Base-by-base conservation (phyloP, 1,140 invertebrate genomes). In the Drosophila bocqueti region DNA sequence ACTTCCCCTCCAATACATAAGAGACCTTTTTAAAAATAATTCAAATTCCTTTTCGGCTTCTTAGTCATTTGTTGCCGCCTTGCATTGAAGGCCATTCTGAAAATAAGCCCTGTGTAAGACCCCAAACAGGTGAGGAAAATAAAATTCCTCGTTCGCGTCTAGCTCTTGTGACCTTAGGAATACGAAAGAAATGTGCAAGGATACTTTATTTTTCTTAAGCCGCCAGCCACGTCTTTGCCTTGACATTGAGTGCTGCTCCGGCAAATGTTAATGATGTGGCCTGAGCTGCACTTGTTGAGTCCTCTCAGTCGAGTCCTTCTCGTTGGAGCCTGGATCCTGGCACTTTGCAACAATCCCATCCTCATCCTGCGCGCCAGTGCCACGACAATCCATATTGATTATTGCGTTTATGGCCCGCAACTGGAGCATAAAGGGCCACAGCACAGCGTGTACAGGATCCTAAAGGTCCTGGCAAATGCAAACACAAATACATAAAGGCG, bases 221-320 rank as follows among this genome's bases (percentile, higher is more conserved):
- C 50, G 29, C 36, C 29, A 52, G 46, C 49, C 63, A 49, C 42
- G 74, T 81, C 38, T 57, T 57, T 66, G 69, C 78, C 66, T 82
- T 86, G 83, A 65, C 83, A 81, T 72, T 86, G 76, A 87, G 71
- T 64, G 61, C 60, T 50, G 46, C 62, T n/a, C 36, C 36, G 61
- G 54, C 68, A 80, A 69, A 75, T 89, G 83, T 83, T 87, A 87
- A 89, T 89, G 84, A 87, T 87, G 83, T 83, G 80, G 84, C 83
- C 66, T 79, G 75, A 87, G 79, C 81, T 81, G 84, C 85, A 87
- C 83, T 87, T 87, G 83, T 87, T 87, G 83, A 87, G 77, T 36
- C 40, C 59, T 42, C 50, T 59, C 18, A 21, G 40, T 43, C 34
- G 36, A 16, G 42, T 50, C 42, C 36, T 47, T 13, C 49, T 57